These are phyloP conservation scores for Elaphurus davidianus DNA, from an alignment of 2,113 vertebrate species.

Conservation along the genomic window DNA sequence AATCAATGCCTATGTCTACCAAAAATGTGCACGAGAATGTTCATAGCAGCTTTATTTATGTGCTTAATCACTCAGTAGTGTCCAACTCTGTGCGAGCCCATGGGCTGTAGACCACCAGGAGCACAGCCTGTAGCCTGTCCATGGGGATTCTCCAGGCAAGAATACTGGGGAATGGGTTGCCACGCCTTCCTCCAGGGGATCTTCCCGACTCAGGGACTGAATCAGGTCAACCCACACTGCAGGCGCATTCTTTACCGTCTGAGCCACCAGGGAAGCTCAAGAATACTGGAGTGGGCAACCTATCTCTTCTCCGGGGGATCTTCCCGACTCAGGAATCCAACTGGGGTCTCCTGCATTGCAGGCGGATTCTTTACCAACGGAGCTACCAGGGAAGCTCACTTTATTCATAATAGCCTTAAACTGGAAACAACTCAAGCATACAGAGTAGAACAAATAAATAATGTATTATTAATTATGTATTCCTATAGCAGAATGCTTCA, in stretches of 20 bases:
- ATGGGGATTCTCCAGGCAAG: neutral
- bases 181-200: neutral
- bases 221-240: neutral
- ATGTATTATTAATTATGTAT: constrained; percentile 1
- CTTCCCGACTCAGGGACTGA: neutral
- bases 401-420: neutral
- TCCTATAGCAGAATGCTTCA: neutral
- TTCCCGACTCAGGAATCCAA: neutral
- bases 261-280: neutral
- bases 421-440: neutral
- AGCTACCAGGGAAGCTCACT: neutral
- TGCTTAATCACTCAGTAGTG: neutral
- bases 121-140: neutral
- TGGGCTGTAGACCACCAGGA: fast-evolving
- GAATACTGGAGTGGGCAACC: neutral
- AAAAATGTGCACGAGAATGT: neutral
- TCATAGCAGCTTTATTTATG: neutral
- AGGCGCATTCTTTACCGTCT: neutral
- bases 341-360: neutral
- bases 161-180: neutral
- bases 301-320: neutral
- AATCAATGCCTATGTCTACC: neutral
- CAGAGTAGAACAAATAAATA: neutral
- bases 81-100: neutral
- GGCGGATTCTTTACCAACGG: neutral